phyloP scores from a whole-genome alignment of 2,113 vertebrate species.

The Cercopithecus mona region DNA sequence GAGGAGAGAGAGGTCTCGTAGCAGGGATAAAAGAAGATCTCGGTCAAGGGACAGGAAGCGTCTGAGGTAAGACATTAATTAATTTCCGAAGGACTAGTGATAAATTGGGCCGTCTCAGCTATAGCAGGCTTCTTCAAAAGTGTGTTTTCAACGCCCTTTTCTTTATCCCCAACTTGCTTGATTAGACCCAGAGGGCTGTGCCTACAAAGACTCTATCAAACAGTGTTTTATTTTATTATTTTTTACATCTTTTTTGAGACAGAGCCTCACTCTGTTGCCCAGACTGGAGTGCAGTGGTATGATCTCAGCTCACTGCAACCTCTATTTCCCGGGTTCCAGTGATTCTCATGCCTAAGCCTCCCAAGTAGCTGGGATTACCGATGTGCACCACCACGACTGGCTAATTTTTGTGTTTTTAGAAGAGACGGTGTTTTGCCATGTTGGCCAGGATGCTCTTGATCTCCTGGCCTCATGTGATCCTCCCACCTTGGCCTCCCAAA shows the following conservation, averaged over 20 bases:
- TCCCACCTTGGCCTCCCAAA: no score
- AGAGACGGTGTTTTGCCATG: no score
- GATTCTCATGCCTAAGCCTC: no score
- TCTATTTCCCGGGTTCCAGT: no score
- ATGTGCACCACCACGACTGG: fast-evolving
- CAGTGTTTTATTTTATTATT: neutral
- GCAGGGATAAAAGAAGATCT: slow-evolving; percentile 94
- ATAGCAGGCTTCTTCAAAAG: neutral
- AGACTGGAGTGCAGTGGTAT: no score
- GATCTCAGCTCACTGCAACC: no score
- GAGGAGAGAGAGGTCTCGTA: slow-evolving; percentile 91
- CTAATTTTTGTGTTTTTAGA: no score
- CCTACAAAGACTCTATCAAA: neutral
- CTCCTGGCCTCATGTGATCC: no score
- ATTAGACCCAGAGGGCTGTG: neutral
- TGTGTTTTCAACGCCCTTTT: neutral
- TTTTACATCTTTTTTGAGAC: no score
- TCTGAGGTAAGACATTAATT: slow-evolving; percentile 84
- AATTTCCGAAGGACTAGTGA: neutral
- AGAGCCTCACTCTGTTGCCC: no score
- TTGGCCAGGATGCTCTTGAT: no score
- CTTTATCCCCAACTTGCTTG: neutral
- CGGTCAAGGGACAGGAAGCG: slow-evolving; percentile 96
- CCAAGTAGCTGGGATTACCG: no score
- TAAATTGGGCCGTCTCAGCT: neutral